Evolutionary conservation across 2,797 vertebrate species (phyloP).

Genomic region (Sebastes variabilis): DNA sequence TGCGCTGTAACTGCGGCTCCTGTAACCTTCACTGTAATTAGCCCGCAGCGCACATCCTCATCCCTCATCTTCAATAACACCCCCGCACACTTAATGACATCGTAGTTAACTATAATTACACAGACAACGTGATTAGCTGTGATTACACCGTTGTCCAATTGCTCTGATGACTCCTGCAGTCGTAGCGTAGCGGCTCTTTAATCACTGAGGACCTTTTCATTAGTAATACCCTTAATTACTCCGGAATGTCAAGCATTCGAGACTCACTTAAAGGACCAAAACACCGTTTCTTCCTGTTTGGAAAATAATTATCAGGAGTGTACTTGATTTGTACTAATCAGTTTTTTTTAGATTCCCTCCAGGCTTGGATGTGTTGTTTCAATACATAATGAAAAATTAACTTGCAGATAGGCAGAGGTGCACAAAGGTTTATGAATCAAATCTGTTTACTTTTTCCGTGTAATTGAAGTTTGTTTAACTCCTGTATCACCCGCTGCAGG

Average conservation of each 20-base stretch:
- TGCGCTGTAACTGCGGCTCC: not conserved
- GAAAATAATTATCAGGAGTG: too few relatives aligned
- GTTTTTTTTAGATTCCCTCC: not conserved
- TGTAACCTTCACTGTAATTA: conserved; percentile 33
- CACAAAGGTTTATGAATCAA: not conserved
- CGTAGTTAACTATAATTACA: conserved; percentile 43
- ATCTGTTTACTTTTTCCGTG: not conserved
- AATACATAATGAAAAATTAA: not conserved
- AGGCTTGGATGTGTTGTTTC: not conserved
- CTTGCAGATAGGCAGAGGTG: not conserved
- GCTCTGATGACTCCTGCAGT: conserved; percentile 14
- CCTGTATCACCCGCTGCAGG: not conserved
- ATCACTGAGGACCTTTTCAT: conserved; percentile 31
- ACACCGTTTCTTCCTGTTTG: not conserved
- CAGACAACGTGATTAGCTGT: conserved; percentile 26
- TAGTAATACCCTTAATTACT: conserved; percentile 4
- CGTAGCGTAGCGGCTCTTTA: not conserved
- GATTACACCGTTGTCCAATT: conserved; percentile 23
- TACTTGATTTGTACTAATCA: not conserved
- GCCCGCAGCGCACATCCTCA: not conserved
- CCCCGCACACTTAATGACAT: conserved; percentile 4
- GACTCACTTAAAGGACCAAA: not conserved
- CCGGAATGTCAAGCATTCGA: not conserved
- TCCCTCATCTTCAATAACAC: conserved; percentile 5
- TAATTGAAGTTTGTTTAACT: not conserved